Percentiles rank a stretch among this genome's conserved stretches.
These are phyloP conservation scores for Euura saliciscinereae DNA, from an alignment of 1,140 invertebrate genomes.

Conservation along the genomic window DNA sequence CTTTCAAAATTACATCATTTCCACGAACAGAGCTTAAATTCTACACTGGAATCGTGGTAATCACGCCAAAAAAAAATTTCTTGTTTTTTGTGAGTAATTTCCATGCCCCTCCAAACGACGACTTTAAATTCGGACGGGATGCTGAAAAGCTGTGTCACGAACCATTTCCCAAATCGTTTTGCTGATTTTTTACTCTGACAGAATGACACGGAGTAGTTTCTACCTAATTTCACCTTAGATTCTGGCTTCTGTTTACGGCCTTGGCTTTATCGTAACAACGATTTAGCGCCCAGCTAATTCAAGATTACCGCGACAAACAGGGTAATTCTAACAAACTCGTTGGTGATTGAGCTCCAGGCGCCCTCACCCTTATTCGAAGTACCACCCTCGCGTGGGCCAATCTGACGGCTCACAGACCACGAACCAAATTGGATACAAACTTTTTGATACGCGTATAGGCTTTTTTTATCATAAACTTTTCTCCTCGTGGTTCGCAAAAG, in stretches of 20 bases:
- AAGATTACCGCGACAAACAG: not conserved
- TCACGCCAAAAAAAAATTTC: no score
- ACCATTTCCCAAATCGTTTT: not conserved
- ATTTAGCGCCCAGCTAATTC: not conserved
- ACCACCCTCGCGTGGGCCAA: not conserved
- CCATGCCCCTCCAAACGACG: no score
- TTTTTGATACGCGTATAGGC: not conserved
- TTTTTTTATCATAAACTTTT: no score
- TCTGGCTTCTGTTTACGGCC: not conserved
- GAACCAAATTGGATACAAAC: not conserved
- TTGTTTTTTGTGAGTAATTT: no score
- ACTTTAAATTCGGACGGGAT: no score
- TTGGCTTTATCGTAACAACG: not conserved
- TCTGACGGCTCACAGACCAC: not conserved
- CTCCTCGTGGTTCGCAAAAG: no score
- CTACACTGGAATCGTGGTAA: no score
- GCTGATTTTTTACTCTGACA: not conserved
- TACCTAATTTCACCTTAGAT: not conserved
- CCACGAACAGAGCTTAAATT: no score
- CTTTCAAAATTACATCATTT: no score
- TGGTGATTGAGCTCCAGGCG: not conserved
- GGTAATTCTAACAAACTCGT: not conserved
- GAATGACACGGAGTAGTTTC: not conserved
- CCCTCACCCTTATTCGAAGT: not conserved
- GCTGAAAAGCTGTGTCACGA: not conserved